Base-by-base conservation (phyloP, 2,113 vertebrate genomes). In the Tauraco erythrolophus region DNA sequence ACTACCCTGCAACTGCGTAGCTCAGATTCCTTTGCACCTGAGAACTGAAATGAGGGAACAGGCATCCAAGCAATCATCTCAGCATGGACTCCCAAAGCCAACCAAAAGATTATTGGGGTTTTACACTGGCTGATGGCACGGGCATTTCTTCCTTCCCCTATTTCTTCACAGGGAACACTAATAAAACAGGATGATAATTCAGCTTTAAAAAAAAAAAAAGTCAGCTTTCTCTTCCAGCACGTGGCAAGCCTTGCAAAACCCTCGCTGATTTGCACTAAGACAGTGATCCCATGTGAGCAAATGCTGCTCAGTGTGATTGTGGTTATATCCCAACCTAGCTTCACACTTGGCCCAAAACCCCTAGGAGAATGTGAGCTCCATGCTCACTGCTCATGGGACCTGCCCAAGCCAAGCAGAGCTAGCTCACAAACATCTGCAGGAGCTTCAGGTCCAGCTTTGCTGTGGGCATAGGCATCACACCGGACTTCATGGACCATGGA, bases 401-500 rank as follows among this genome's bases (percentile, higher is more conserved):
- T 51, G 48, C 41, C 23, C 37, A 30, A 60, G 50, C 28, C 58
- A 66, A 57, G 51, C 23, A 51, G 53, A 85, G 24, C 17, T 7
- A 28, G 10, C 23, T 50, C 70, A 27, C 1, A 0, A n/a, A 50
- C 46, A 56, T 28, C 64, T 69, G 25, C n/a, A 45, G 23, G 39
- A 77, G 19, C 31, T 77, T 50, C 80, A 71, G 24, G 41, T 21
- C 24, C 69, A 54, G 68, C 17, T 50, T 71, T n/a, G 7, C 33
- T n/a, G 22, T 4, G 4, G 35, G 21, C 19, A 22, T 1, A 25
- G 30, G 50, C 18, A 48, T 9, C 31, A 58, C 14, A 2, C 23
- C 6, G 2, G 68, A 50, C 3, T 19, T 45, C 6, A 58, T 0
- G 2, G 35, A 23, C 27, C 23, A 8, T 0, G 2, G 24, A 61